Evolutionary conservation across 2,113 vertebrate genomes (phyloP).

Genomic region (Panurus biarmicus): DNA sequence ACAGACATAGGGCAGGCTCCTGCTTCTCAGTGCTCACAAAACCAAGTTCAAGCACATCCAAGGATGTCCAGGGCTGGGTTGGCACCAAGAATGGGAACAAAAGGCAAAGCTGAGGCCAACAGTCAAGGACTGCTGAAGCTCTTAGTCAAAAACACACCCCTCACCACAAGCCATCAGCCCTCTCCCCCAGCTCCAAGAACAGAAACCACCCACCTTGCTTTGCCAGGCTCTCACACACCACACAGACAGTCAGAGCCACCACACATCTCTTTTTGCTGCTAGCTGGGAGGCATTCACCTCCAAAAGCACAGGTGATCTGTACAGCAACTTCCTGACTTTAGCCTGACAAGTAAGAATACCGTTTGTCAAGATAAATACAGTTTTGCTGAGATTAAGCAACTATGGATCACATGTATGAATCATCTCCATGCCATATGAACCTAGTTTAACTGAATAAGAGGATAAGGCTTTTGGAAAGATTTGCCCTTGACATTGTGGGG

Average conservation of each 20-base stretch:
- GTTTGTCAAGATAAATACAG: not conserved
- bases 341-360: not conserved
- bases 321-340: not conserved
- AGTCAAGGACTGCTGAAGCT: not conserved
- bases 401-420: not conserved
- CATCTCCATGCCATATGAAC: not conserved
- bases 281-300: not conserved
- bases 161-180: not conserved
- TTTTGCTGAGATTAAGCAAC: not conserved
- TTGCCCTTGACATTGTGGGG: not conserved
- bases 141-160: rapidly evolving
- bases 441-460: not conserved
- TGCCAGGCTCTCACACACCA: not conserved
- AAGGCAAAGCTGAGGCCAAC: not conserved
- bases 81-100: not conserved
- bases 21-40: not conserved
- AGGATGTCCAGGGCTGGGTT: not conserved
- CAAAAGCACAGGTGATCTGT: not conserved
- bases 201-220: not conserved
- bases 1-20: not conserved
- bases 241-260: not conserved
- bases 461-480: not conserved
- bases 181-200: not conserved
- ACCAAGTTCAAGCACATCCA: not conserved
- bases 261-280: not conserved